phyloP scores from a whole-genome alignment of 2,113 vertebrate species.

The Alethe diademata region DNA sequence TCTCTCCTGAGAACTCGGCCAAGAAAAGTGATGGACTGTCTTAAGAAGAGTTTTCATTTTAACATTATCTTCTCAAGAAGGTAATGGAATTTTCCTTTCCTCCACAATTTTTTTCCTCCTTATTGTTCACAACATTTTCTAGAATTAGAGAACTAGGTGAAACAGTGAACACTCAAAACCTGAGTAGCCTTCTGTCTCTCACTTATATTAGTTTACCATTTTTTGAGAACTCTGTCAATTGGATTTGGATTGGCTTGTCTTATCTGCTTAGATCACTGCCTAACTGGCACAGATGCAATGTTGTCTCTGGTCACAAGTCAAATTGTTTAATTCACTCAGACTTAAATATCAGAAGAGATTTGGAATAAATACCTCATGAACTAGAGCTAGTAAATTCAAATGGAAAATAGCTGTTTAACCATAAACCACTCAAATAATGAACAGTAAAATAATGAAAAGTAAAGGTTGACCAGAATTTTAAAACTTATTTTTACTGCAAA shows the following conservation, averaged over 20 bases:
- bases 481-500: neutral
- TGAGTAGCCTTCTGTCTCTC: neutral
- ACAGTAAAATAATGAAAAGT: neutral
- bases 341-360: conserved; percentile 15
- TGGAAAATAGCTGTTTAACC: neutral
- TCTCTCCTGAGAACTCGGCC: neutral
- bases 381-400: neutral
- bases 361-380: neutral
- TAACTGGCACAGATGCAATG: neutral
- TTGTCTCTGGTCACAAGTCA: neutral
- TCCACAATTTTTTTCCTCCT: neutral
- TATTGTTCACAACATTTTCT: neutral
- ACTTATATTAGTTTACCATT: neutral
- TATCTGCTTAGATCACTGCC: neutral
- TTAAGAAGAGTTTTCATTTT: neutral
- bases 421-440: neutral
- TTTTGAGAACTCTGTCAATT: neutral
- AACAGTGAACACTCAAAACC: neutral
- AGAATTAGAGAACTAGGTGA: neutral
- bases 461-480: neutral
- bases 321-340: neutral
- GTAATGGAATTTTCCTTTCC: neutral
- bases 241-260: neutral
- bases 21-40: neutral
- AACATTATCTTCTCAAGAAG: neutral